These are phyloP conservation scores for Erinaceus europaeus DNA, from an alignment of 2,113 vertebrate species.

Conservation along the genomic window DNA sequence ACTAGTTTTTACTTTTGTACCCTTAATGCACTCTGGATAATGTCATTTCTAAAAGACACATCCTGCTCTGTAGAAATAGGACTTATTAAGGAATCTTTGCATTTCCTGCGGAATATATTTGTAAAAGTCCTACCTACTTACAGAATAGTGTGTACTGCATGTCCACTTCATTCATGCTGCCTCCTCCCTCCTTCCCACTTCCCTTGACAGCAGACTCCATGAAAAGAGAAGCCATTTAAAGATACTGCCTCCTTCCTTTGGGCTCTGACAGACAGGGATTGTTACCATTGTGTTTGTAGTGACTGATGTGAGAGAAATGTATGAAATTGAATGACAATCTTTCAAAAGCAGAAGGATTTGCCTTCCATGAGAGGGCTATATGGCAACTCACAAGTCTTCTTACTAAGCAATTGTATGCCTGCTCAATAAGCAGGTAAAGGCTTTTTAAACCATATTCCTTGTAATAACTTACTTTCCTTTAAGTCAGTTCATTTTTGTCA, in stretches of 20 bases:
- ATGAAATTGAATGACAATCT: conserved; percentile 45
- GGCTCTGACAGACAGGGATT: conserved; percentile 39
- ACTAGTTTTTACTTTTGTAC: conserved; percentile 37
- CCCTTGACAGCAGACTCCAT: not conserved
- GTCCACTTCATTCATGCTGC: not conserved
- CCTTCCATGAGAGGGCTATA: conserved; percentile 43
- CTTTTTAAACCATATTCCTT: conserved; percentile 61
- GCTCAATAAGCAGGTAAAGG: conserved; percentile 58
- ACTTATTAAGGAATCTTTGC: conserved; percentile 17
- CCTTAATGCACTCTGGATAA: conserved; percentile 63
- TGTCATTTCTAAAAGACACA: conserved; percentile 17
- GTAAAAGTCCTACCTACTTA: conserved; percentile 31
- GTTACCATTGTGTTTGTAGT: conserved; percentile 9
- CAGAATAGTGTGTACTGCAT: conserved; percentile 26
- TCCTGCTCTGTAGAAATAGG: conserved; percentile 7
- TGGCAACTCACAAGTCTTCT: conserved; percentile 49
- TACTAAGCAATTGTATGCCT: conserved; percentile 54
- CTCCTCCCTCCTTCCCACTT: not conserved
- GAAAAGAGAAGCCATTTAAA: conserved; percentile 55
- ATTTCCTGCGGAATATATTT: conserved; percentile 26
- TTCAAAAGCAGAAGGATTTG: conserved; percentile 60
- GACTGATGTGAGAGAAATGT: conserved; percentile 38
- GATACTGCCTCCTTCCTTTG: conserved; percentile 21
- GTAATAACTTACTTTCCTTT: conserved; percentile 61
- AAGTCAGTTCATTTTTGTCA: conserved; percentile 60